Conservation (phyloP, 1,140 invertebrate genomes). For the Heterodera schachtii region DNA sequence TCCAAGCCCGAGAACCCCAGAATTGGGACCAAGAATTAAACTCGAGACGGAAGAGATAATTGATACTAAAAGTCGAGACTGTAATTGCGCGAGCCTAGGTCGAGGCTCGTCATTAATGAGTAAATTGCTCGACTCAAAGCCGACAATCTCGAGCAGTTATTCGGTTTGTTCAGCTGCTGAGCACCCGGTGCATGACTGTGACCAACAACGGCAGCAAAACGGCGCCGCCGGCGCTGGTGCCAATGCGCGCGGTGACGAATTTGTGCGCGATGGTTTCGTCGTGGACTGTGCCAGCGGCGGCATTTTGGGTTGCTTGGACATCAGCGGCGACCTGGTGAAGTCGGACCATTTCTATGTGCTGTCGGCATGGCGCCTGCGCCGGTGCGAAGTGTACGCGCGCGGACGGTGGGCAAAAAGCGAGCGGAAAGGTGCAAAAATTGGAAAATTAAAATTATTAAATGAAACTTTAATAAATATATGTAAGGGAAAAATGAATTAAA, state of each 20-base stretch:
- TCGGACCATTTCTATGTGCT: constrained; percentile 46
- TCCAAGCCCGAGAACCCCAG: no score
- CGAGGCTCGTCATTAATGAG: no score
- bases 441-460: not conserved
- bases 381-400: constrained; percentile 44
- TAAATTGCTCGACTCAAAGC: no score
- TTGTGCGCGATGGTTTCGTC: constrained; percentile 32
- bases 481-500: not conserved
- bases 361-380: constrained; percentile 26
- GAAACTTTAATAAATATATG: not conserved
- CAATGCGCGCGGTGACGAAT: constrained; percentile 45
- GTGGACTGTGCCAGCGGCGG: constrained; percentile 43
- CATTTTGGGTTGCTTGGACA: constrained; percentile 49
- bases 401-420: constrained; percentile 50
- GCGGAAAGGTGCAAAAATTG: constrained; percentile 35
- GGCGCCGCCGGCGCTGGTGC: constrained; percentile 30
- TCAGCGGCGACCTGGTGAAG: constrained; percentile 43
- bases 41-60: no score
- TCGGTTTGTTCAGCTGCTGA: not conserved
- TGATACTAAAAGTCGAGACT: no score
- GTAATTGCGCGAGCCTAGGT: no score
- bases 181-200: constrained; percentile 31
- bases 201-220: constrained; percentile 47
- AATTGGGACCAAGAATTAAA: no score
- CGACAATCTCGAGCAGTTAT: no score